Conservation (phyloP, 2,797 vertebrate genomes). For the Trachops cirrhosus region DNA sequence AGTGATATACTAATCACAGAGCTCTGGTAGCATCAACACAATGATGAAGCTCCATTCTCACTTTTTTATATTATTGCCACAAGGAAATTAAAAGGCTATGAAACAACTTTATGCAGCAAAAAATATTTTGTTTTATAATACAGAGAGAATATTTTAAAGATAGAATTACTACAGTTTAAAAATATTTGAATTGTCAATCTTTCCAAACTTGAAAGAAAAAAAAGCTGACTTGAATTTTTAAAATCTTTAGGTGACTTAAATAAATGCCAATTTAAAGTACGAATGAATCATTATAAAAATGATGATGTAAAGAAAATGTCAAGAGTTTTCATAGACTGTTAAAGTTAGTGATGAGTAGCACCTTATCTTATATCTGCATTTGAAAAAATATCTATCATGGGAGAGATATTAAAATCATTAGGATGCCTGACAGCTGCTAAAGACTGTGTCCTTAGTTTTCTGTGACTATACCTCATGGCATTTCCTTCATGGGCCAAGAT, state of each 20-base stretch:
- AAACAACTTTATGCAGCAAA: background rate
- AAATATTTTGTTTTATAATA: background rate
- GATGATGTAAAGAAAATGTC: background rate
- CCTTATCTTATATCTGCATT: background rate
- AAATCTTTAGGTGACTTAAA: background rate
- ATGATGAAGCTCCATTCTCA: background rate
- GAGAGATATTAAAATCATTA: background rate
- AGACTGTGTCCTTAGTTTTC: background rate
- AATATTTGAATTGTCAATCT: no score
- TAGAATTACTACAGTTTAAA: background rate
- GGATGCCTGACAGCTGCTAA: background rate
- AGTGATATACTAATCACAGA: background rate
- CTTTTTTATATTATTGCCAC: background rate
- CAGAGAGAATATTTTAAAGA: background rate
- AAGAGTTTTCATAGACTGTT: background rate
- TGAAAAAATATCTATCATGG: background rate
- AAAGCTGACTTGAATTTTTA: background rate
- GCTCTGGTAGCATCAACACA: background rate
- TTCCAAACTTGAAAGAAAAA: background rate
- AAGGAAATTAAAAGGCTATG: background rate
- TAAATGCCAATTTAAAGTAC: background rate
- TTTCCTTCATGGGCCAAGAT: background rate
- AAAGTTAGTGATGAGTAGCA: background rate
- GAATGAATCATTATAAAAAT: background rate
- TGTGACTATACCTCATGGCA: background rate